Base-by-base conservation (phyloP, 1,140 invertebrate species). In the Reticulitermes speratus region DNA sequence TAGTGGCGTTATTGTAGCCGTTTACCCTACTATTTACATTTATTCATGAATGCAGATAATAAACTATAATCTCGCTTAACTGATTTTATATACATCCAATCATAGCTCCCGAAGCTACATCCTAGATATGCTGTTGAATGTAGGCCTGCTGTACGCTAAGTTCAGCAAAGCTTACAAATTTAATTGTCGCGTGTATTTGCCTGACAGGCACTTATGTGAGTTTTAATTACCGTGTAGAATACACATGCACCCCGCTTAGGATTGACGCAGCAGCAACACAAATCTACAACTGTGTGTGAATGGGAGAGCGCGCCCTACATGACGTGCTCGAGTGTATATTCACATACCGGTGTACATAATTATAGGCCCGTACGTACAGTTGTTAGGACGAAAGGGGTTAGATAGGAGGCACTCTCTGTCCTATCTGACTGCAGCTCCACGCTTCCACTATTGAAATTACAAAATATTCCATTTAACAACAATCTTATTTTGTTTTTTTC, bases 201-300 rank as follows among this genome's bases (percentile, higher is more conserved):
- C n/a, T 75, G 65, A 75, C 65, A 75, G 65, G 65, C 65, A 75
- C 65, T 75, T 75, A 75, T 8, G 65, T 30, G 65, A 75, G 65
- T 75, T 75, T 75, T 75, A 75, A 75, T 75, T 75, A 75, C 25
- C 65, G n/a, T 30, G 65, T 30, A 75, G 65, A 75, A 75, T 30
- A 75, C 65, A 75, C n/a, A 75, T 75, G 65, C 25, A 75, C 65
- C 65, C 65, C 65, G n/a, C n/a, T 75, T 75, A 75, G 65, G 59
- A 0, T 65, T n/a, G 19, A 65, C 59, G 21, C 59, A 65, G 9
- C 59, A 65, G 59, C 55, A 59, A 23, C 8, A 65, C n/a, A 30
- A 75, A 75, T 75, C 65, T n/a, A 75, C 65, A 75, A 75, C 65
- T 75, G 65, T 75, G 65, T 75, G 65, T 75, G 65, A 75, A 75